These are phyloP conservation scores for Neotoma lepida DNA, from an alignment of 2,113 vertebrate species.

Conservation along the genomic window DNA sequence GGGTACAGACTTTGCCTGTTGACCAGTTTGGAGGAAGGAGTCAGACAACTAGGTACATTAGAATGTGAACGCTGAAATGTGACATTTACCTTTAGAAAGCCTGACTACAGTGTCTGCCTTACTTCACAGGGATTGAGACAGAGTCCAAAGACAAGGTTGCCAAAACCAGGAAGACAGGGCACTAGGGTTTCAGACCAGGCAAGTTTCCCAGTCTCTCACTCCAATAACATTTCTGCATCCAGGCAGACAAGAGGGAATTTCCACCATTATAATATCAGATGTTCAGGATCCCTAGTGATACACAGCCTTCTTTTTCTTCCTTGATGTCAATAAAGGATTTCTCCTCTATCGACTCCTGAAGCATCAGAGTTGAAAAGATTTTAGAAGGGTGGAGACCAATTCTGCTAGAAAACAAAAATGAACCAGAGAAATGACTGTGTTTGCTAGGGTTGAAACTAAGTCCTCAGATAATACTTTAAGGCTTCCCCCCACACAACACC, in stretches of 20 bases:
- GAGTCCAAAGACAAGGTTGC: slow-evolving; percentile 48
- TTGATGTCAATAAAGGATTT: not conserved
- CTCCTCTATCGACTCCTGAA: not conserved
- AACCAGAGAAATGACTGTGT: not conserved
- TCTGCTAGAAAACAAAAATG: slow-evolving; percentile 26
- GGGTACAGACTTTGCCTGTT: slow-evolving; percentile 20
- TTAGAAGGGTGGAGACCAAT: not conserved
- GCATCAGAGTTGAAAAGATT: slow-evolving; percentile 31
- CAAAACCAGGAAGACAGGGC: slow-evolving; percentile 45
- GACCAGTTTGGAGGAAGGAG: not conserved
- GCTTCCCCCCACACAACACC: not conserved
- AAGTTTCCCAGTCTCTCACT: slow-evolving; percentile 64
- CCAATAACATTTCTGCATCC: slow-evolving; percentile 61
- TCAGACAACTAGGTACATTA: not conserved
- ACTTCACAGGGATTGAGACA: not conserved
- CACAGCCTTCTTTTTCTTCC: not conserved
- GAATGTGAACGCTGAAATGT: not conserved
- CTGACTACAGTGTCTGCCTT: not conserved
- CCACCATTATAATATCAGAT: slow-evolving; percentile 18
- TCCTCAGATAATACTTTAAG: not conserved
- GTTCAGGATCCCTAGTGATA: not conserved
- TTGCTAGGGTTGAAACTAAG: not conserved
- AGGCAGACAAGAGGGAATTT: slow-evolving; percentile 56
- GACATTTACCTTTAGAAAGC: not conserved
- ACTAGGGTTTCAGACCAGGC: slow-evolving; percentile 68